Evolutionary conservation across 2,797 vertebrate species (phyloP).

Genomic region (Gymnothorax reevesii): DNA sequence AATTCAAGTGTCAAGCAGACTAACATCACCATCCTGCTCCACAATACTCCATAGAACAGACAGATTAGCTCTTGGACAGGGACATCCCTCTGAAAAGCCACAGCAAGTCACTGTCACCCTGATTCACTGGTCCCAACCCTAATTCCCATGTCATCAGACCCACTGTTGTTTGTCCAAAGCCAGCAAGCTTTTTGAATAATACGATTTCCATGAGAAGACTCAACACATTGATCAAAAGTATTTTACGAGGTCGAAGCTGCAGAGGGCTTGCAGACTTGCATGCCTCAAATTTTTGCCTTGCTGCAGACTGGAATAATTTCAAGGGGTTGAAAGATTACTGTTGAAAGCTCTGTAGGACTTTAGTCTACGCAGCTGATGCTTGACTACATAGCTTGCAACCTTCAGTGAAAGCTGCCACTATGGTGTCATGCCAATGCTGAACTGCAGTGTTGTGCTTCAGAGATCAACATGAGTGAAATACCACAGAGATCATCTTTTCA

Average conservation of each 20-base stretch:
- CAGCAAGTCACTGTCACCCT: too few relatives aligned
- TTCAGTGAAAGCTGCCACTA: background rate
- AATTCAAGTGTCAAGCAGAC: too few relatives aligned
- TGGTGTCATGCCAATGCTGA: background rate
- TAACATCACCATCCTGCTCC: too few relatives aligned
- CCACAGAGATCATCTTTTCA: conserved; percentile 6
- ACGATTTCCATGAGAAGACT: background rate
- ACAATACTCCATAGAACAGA: too few relatives aligned
- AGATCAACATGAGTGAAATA: background rate
- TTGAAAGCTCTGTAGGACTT: background rate
- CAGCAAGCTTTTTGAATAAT: background rate
- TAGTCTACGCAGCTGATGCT: background rate
- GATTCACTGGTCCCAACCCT: too few relatives aligned
- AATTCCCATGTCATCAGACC: too few relatives aligned
- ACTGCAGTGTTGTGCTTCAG: background rate
- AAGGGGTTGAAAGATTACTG: background rate
- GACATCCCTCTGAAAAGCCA: too few relatives aligned
- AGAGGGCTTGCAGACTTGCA: background rate
- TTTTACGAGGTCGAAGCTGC: background rate
- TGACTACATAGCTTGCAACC: background rate
- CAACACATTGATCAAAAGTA: background rate
- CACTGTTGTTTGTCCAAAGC: too few relatives aligned
- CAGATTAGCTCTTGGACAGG: too few relatives aligned
- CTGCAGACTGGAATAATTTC: background rate
- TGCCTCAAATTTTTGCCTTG: background rate